These are phyloP conservation scores for Saccostrea cuccullata DNA, from an alignment of 1,140 invertebrate species.

Conservation along the genomic window DNA sequence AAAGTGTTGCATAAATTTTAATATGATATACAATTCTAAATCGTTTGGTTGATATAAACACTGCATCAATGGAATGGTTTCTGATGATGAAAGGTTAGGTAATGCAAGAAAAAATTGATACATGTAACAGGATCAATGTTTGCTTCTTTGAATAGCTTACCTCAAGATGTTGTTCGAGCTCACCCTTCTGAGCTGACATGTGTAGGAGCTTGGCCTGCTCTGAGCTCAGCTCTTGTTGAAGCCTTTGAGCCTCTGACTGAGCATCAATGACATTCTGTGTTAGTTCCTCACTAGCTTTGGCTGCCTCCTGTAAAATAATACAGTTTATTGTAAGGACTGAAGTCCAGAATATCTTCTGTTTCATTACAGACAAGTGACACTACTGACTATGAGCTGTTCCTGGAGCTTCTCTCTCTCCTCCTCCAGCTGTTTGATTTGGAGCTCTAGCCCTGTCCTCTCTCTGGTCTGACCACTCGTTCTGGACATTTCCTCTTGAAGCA, in stretches of 20 bases:
- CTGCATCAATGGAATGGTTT: no score
- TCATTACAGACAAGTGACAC: neutral
- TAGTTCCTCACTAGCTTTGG: neutral
- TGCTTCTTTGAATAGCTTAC: conserved; percentile 45
- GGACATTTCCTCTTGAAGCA: conserved; percentile 7
- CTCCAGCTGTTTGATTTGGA: conserved; percentile 61
- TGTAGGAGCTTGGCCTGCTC: conserved; percentile 62
- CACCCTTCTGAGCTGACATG: conserved; percentile 65
- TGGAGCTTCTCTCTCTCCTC: conserved; percentile 61
- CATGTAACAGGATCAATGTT: no score
- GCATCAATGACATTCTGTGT: conserved; percentile 36
- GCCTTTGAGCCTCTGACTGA: conserved; percentile 53
- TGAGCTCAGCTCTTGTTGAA: conserved; percentile 65
- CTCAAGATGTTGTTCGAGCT: conserved; percentile 69
- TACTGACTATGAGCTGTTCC: conserved; percentile 61
- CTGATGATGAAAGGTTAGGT: no score
- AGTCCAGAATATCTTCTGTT: neutral
- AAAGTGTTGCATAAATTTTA: no score
- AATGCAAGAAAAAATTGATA: no score
- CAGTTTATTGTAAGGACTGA: neutral
- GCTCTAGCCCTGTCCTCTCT: conserved; percentile 21
- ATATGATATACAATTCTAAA: no score
- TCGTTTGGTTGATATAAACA: no score
- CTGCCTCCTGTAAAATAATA: neutral
- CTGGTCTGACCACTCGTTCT: neutral